Conservation (phyloP, 2,888 invertebrate species). For the Diplolepis rosae region DNA sequence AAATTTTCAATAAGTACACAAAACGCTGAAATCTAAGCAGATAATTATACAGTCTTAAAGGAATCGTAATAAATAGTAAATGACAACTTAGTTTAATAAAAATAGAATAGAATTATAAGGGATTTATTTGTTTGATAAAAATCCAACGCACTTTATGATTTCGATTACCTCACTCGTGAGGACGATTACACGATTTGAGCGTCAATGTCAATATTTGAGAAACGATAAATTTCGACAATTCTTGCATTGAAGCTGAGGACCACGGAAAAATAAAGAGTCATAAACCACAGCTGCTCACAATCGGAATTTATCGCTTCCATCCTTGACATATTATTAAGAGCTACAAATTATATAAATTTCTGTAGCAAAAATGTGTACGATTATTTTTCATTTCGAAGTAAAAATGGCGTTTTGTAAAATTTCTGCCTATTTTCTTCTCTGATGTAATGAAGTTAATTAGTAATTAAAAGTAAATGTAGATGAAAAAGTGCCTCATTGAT, state of each 20-base stretch:
- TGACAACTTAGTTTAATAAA: background rate
- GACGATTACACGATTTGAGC: slow-evolving; percentile 6
- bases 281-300: slow-evolving; percentile 44
- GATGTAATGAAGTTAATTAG: background rate
- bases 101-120: background rate
- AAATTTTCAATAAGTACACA: no score
- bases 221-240: slow-evolving; percentile 45
- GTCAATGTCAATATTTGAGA: slow-evolving; percentile 30
- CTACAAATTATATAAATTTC: background rate
- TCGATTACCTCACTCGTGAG: slow-evolving; percentile 22
- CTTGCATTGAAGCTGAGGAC: slow-evolving; percentile 36
- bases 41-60: no score
- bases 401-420: background rate
- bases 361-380: background rate
- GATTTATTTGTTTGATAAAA: background rate
- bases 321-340: no score
- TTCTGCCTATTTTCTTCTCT: background rate
- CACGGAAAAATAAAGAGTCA: slow-evolving; percentile 41
- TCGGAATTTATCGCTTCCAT: slow-evolving; percentile 36
- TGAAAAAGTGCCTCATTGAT: no score
- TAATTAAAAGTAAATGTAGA: no score
- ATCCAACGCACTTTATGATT: background rate
- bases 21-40: no score
- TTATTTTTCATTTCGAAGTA: background rate
- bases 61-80: background rate